Evolutionary conservation across 2,797 vertebrate genomes (phyloP), one percentile per base, ranked within the genome.

Genomic region (Rhincodon typus): DNA sequence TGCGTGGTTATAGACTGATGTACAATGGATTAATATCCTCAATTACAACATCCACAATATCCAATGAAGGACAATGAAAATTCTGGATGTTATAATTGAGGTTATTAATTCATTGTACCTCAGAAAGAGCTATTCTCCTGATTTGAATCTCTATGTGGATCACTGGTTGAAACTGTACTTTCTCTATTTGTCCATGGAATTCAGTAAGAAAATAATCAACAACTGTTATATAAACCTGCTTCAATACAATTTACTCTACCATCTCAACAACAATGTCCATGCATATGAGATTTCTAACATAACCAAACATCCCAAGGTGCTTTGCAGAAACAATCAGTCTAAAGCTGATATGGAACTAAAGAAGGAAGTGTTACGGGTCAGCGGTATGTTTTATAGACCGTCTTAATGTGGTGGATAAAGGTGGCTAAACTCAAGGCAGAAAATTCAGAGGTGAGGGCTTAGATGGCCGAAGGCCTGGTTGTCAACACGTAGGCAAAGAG

Each of bases 61-160:
- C 46, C 38, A 86, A 62, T 90, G 53, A n/a, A 15, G 30, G 1
- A 62, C 53, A 90, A 34, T 66, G 53, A 90, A n/a, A 19, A 90
- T n/a, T 19, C 13, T 57, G 30, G 12, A 62, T n/a, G 30, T 62
- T 34, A 62, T 15, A 57, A 88, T 53, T 88, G 50, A 88, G 27
- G 86, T 88, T 66, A 90, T 90, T 66, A 90, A 66, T 90, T 90
- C 30, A 66, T 62, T 90, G 87, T 90, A 90, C 13, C 4, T 62
- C 53, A 66, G 57, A 5, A 90, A 17, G 57, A 90, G 87, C 53
- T 62, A 34, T 19, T 66, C 53, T 46, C 46, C 82, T 53, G 50
- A 50, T 30, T 88, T 53, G 46, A 25, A 87, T 87, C 12, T 3
- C 5, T 42, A 53, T 30, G 30, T 87, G 86, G 86, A 27, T 84